phyloP scores from a whole-genome alignment of 37 sponge, comb jelly and placozoan genomes.

The Sycon ciliatum region DNA sequence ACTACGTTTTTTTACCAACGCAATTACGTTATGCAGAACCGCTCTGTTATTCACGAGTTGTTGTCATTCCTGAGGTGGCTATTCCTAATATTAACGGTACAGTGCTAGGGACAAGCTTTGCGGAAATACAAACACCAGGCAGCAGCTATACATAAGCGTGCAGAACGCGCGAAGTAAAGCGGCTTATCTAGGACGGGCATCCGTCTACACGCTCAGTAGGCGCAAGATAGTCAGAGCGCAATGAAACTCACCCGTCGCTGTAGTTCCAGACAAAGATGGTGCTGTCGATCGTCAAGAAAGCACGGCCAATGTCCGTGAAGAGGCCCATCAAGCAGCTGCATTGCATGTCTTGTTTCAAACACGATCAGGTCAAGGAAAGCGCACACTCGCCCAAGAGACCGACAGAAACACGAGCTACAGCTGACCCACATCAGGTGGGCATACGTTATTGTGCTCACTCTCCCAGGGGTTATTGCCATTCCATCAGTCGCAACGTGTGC shows the following conservation, averaged over 20 bases:
- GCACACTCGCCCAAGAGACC: background rate
- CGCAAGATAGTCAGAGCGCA: too few relatives aligned
- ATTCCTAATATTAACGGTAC: too few relatives aligned
- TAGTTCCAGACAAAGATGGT: constrained; percentile 93
- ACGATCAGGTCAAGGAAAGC: background rate
- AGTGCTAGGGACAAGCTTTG: too few relatives aligned
- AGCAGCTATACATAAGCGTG: too few relatives aligned
- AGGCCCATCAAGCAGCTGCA: constrained; percentile 91
- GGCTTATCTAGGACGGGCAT: too few relatives aligned
- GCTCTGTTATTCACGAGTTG: too few relatives aligned
- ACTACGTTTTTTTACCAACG: too few relatives aligned
- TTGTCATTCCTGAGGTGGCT: too few relatives aligned
- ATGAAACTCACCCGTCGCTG: constrained; percentile 63
- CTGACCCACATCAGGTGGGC: background rate
- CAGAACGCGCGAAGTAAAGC: too few relatives aligned
- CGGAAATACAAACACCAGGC: too few relatives aligned
- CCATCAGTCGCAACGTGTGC: background rate
- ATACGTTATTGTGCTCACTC: background rate
- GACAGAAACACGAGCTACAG: background rate
- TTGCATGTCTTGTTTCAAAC: constrained; percentile 57
- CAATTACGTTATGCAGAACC: too few relatives aligned
- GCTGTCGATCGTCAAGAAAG: constrained; percentile 90
- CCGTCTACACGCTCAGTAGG: too few relatives aligned
- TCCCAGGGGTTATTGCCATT: background rate
- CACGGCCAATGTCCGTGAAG: constrained; percentile 76